Evolutionary conservation across 1,140 invertebrate species (phyloP).

Genomic region (Manduca sexta): DNA sequence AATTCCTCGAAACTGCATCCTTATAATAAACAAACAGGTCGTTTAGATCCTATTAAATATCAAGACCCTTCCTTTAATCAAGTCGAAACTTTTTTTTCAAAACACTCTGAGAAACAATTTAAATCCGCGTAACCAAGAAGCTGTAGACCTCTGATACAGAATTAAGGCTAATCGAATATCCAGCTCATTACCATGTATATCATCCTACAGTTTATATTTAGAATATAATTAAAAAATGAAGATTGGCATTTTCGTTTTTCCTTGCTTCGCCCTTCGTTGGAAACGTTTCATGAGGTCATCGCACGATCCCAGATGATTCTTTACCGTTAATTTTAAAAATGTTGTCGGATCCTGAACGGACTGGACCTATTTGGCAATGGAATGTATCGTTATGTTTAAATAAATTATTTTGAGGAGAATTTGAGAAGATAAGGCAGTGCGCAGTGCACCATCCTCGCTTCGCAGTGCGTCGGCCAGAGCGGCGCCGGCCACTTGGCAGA

Average conservation of each 20-base stretch:
- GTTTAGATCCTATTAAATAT: no score
- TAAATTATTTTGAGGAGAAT: conserved; percentile 50
- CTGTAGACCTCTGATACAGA: conserved; percentile 22
- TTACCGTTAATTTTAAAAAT: conserved; percentile 11
- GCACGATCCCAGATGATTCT: conserved; percentile 10
- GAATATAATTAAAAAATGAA: conserved; percentile 11
- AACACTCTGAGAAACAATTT: not conserved
- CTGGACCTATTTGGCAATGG: conserved; percentile 52
- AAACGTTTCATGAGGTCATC: conserved; percentile 18
- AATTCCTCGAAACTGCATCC: no score
- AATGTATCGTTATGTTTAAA: conserved; percentile 41
- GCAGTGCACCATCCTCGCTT: conserved; percentile 58
- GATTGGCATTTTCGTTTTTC: conserved; percentile 13
- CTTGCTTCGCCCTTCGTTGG: conserved; percentile 18
- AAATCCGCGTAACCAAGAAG: conserved; percentile 43
- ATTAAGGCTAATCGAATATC: conserved; percentile 27
- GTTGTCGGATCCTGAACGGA: conserved; percentile 2
- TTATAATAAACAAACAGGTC: no score
- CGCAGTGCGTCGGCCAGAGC: conserved; percentile 54
- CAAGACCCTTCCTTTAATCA: no score
- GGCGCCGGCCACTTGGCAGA: conserved; percentile 65
- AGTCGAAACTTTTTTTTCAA: not conserved
- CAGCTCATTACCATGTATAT: conserved; percentile 28
- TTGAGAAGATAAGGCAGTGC: conserved; percentile 46
- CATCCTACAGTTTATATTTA: conserved; percentile 18